Evolutionary conservation across 2,113 vertebrate genomes (phyloP).

Genomic region (Xenopus borealis): DNA sequence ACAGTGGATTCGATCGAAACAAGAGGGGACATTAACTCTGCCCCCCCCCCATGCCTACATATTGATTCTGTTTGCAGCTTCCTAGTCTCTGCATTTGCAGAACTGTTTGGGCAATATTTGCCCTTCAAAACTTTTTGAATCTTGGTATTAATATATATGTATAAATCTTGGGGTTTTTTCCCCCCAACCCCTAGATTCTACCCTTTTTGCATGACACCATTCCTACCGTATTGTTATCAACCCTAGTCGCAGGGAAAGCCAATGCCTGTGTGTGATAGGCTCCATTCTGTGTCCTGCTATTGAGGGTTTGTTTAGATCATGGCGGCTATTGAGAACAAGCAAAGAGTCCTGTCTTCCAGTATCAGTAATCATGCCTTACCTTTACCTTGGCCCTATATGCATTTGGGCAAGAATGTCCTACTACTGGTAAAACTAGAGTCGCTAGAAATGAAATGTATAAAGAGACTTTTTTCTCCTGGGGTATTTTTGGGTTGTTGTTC

Average conservation of each 20-base stretch:
- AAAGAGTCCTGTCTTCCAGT: constrained; percentile 59
- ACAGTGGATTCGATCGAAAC: constrained; percentile 23
- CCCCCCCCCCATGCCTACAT: constrained; percentile 23
- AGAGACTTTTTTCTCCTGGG: constrained; percentile 53
- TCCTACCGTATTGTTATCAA: constrained; percentile 64
- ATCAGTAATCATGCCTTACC: constrained; percentile 53
- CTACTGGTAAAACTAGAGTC: constrained; percentile 65
- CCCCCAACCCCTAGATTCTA: constrained; percentile 16
- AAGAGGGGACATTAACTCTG: constrained; percentile 12
- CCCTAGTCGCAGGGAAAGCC: constrained; percentile 51
- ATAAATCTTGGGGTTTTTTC: constrained; percentile 33
- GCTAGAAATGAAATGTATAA: constrained; percentile 48
- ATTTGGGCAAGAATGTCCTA: constrained; percentile 66
- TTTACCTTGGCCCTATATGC: constrained; percentile 57
- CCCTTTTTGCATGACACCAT: constrained; percentile 50
- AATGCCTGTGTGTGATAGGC: constrained; percentile 44
- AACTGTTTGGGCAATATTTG: constrained; percentile 88
- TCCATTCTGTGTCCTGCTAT: constrained; percentile 1
- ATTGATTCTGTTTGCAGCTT: constrained; percentile 52
- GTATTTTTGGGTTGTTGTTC: constrained; percentile 60
- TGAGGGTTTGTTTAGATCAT: neutral
- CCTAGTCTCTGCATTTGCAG: constrained; percentile 74
- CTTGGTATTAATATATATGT: constrained; percentile 42
- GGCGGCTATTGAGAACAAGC: constrained; percentile 30
- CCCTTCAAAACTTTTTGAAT: constrained; percentile 62